These are phyloP conservation scores for Machimus atricapillus DNA, from an alignment of 2,888 invertebrate species.

Conservation along the genomic window DNA sequence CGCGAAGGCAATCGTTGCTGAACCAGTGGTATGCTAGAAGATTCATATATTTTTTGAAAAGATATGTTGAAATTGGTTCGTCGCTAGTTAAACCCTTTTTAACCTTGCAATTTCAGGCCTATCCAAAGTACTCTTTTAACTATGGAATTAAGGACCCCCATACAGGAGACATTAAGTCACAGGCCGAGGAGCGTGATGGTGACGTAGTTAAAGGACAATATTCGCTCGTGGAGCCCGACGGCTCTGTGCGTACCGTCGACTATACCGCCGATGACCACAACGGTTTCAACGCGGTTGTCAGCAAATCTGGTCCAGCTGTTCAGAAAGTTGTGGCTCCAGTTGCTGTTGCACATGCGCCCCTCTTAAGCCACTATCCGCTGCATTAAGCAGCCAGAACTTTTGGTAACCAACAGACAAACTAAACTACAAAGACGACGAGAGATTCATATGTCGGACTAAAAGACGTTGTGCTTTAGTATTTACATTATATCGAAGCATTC, in stretches of 20 bases:
- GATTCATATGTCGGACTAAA: constrained; percentile 32
- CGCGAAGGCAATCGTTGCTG: constrained; percentile 50
- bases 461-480: constrained; percentile 43
- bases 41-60: neutral
- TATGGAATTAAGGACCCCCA: constrained; percentile 75
- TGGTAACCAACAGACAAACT: constrained; percentile 37
- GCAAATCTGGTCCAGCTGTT: constrained; percentile 70
- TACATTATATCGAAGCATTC: constrained; percentile 26
- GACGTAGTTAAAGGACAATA: constrained; percentile 76
- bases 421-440: constrained; percentile 8
- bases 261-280: constrained; percentile 75
- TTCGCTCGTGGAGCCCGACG: constrained; percentile 64
- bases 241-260: constrained; percentile 66
- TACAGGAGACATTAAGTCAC: constrained; percentile 76
- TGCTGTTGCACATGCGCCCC: constrained; percentile 61
- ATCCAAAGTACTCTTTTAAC: constrained; percentile 75
- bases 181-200: constrained; percentile 73
- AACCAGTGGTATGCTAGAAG: constrained; percentile 55
- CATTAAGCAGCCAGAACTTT: constrained; percentile 39
- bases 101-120: constrained; percentile 63
- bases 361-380: constrained; percentile 61
- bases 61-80: neutral
- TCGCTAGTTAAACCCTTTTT: neutral
- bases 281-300: constrained; percentile 76
- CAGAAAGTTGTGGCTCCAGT: constrained; percentile 59